phyloP scores from a whole-genome alignment of 2,113 vertebrate genomes.

The Phylloscopus trochilus region DNA sequence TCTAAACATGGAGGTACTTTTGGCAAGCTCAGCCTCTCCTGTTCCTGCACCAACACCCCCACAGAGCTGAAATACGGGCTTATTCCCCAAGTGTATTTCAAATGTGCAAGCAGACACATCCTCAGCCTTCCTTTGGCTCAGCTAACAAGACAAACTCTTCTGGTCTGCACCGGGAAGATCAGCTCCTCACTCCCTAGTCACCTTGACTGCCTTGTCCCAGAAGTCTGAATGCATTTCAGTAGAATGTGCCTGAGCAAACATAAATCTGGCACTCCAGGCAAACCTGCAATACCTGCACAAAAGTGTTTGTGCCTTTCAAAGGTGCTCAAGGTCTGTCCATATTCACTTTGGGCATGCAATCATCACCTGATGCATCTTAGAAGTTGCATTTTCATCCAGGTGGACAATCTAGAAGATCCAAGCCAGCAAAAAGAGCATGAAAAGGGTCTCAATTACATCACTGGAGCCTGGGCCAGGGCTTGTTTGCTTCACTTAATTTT shows the following conservation, averaged over 20 bases:
- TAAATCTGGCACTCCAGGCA: neutral
- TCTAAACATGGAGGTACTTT: neutral
- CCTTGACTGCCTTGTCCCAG: neutral
- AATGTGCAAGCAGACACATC: neutral
- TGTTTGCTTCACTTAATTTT: conserved; percentile 36
- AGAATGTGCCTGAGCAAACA: neutral
- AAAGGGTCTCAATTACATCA: neutral
- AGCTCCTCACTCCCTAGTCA: neutral
- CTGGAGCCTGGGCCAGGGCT: neutral
- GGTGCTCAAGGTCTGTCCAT: neutral
- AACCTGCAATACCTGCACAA: neutral
- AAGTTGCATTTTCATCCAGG: neutral
- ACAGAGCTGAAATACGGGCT: neutral
- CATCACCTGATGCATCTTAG: neutral
- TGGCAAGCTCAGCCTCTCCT: neutral
- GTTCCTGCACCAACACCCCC: neutral
- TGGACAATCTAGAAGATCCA: neutral
- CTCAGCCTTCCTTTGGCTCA: neutral
- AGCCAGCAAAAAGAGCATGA: neutral
- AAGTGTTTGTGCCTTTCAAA: neutral
- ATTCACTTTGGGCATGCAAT: neutral
- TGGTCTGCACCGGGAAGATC: neutral
- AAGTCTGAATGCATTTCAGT: neutral
- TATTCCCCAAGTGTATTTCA: neutral
- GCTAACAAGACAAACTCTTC: neutral